Conservation (phyloP, 2,888 invertebrate genomes). For the Argyresthia goedartella region DNA sequence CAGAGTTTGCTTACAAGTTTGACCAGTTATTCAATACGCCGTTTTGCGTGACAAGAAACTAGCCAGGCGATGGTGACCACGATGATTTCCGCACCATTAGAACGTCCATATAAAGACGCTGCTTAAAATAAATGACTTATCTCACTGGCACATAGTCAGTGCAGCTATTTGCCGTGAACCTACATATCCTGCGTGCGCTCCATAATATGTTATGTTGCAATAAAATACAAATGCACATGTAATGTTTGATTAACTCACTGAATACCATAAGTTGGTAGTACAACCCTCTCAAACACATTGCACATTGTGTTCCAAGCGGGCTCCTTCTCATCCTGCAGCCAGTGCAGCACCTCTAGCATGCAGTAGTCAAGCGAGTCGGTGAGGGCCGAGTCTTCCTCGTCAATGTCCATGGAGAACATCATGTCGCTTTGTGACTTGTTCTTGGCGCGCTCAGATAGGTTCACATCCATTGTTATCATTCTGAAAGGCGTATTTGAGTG, state of each 20-base stretch:
- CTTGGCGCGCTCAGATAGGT: conserved; percentile 63
- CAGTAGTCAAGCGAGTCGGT: conserved; percentile 77
- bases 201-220: no score
- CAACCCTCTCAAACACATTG: conserved; percentile 81
- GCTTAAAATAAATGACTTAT: no score
- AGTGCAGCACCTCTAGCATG: conserved; percentile 79
- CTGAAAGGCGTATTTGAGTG: conserved; percentile 46
- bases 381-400: conserved; percentile 54
- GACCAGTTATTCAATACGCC: no score
- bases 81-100: no score
- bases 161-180: no score
- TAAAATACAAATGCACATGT: no score
- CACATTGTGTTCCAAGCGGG: conserved; percentile 73
- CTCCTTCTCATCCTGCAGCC: conserved; percentile 74
- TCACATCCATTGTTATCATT: conserved; percentile 81
- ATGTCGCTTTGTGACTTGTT: conserved; percentile 47
- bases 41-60: no score
- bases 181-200: no score
- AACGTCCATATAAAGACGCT: no score
- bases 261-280: conserved; percentile 87
- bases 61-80: no score
- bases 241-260: conserved; percentile 27
- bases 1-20: no score
- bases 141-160: no score
- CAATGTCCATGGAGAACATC: conserved; percentile 71